A percentile compares a stretch with the other conserved stretches of the same genome.
Evolutionary conservation across 1,140 invertebrate genomes (phyloP).

Genomic region (Temnothorax curvispinosus): DNA sequence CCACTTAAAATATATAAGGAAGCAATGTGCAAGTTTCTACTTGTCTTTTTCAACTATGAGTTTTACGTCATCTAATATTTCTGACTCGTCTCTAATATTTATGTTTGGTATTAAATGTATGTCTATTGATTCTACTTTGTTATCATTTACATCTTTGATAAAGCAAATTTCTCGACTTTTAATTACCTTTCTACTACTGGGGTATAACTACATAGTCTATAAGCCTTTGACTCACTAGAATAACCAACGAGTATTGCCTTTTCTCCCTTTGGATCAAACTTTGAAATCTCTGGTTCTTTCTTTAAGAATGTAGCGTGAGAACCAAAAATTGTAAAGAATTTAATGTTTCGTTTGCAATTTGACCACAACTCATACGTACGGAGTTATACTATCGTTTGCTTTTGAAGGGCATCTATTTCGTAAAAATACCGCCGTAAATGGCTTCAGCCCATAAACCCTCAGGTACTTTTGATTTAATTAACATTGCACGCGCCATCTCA

Average conservation of each 20-base stretch:
- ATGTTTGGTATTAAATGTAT: neutral
- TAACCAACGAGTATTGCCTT: slow-evolving; percentile 44
- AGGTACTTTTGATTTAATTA: slow-evolving; percentile 17
- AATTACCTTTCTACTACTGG: slow-evolving; percentile 2
- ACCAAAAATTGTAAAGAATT: slow-evolving; percentile 74
- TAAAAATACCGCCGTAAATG: slow-evolving; percentile 32
- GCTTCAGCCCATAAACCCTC: slow-evolving; percentile 29
- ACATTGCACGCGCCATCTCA: slow-evolving; percentile 72
- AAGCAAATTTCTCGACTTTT: slow-evolving; percentile 7
- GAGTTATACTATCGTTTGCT: slow-evolving; percentile 60
- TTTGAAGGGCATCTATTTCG: slow-evolving; percentile 35
- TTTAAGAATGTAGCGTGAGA: slow-evolving; percentile 64
- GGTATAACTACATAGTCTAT: slow-evolving; percentile 9
- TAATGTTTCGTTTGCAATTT: slow-evolving; percentile 42
- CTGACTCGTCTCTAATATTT: neutral
- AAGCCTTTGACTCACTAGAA: slow-evolving; percentile 33
- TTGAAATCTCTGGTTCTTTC: slow-evolving; percentile 64
- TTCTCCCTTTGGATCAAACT: slow-evolving; percentile 67
- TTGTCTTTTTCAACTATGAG: neutral
- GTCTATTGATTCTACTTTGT: neutral
- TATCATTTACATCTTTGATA: neutral
- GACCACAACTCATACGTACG: slow-evolving; percentile 67
- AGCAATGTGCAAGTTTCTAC: too few species aligned
- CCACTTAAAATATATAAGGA: too few species aligned
- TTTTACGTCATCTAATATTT: neutral